Conservation (phyloP, 1,140 invertebrate genomes). For the Lordiphosa clarofinis region DNA sequence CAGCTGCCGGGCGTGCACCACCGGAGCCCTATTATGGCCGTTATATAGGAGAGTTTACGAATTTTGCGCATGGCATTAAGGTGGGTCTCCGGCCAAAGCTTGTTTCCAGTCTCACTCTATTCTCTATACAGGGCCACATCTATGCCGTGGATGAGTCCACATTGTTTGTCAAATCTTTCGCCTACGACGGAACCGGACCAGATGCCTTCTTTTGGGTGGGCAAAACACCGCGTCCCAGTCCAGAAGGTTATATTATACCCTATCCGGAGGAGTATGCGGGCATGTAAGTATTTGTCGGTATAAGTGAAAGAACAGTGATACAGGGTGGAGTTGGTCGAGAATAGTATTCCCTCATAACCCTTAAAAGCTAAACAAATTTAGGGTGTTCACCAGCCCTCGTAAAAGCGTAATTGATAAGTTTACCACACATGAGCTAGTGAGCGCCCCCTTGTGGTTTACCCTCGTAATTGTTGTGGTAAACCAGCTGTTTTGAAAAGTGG, state of each 20-base stretch:
- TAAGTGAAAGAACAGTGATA: too few species aligned
- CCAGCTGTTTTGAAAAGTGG: too few species aligned
- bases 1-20: slow-evolving; percentile 76
- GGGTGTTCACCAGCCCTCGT: too few species aligned
- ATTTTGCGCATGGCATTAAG: slow-evolving; percentile 87
- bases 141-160: slow-evolving; percentile 94
- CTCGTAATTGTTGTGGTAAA: too few species aligned
- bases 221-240: slow-evolving; percentile 86
- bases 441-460: too few species aligned
- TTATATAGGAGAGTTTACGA: slow-evolving; percentile 85
- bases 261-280: slow-evolving; percentile 90
- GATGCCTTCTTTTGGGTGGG: slow-evolving; percentile 94
- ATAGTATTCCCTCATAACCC: too few species aligned
- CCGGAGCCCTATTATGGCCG: slow-evolving; percentile 88
- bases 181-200: slow-evolving; percentile 91
- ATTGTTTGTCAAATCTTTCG: slow-evolving; percentile 91
- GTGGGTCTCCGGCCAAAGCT: slow-evolving; percentile 35
- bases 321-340: too few species aligned
- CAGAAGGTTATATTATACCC: slow-evolving; percentile 89
- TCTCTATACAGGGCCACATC: slow-evolving; percentile 82
- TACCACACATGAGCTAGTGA: too few species aligned
- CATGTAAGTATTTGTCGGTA: slow-evolving; percentile 80
- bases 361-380: too few species aligned
- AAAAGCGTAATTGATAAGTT: too few species aligned
- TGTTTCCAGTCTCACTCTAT: too few species aligned